Evolutionary conservation across 2,888 invertebrate species (phyloP), one percentile per base, ranked within the genome.

Genomic region (Eugnorisma glareosa): DNA sequence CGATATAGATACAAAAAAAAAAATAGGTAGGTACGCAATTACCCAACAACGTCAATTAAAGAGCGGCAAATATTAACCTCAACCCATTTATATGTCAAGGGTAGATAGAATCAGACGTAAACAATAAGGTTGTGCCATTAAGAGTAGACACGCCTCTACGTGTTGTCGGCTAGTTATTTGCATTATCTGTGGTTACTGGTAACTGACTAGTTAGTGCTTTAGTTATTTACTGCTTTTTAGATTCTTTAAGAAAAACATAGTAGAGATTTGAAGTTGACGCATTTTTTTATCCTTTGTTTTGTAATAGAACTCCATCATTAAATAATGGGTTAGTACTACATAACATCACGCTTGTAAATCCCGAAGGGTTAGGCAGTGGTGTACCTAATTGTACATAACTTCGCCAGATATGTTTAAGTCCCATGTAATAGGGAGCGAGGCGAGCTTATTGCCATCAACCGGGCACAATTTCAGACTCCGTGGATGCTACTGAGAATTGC

Each of bases 71-170:
- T 83, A 86, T 77, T 69, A 83, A 61, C 77, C 69, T 71, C 84
- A 77, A 75, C 57, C 76, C 69, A 73, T 77, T 88, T 88, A 79
- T 82, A 54, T 89, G 88, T 88, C 88, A 88, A 88, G 88, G 89
- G 80, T 86, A 82, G 82, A 82, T 88, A 67, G 80, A 75, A 83
- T 87, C 86, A 28, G 70, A 64, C 67, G 78, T 68, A 76, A 73
- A 87, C 88, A 87, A 87, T 87, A 79, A 85, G 59, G 72, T 28
- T 75, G 54, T 51, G 61, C 69, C 63, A 85, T 87, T 89, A 89
- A 67, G 37, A 54, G 69, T 63, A 37, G 84, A 15, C 88, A 85
- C 88, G 77, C 87, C 89, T 85, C 75, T 68, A 37, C n/a, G 78
- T 80, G 83, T 85, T 87, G 78, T 87, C 79, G 71, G 54, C 66